Evolutionary conservation across 2,797 vertebrate species (phyloP), one percentile per base, ranked within the genome.

Genomic region (Gouania willdenowi): DNA sequence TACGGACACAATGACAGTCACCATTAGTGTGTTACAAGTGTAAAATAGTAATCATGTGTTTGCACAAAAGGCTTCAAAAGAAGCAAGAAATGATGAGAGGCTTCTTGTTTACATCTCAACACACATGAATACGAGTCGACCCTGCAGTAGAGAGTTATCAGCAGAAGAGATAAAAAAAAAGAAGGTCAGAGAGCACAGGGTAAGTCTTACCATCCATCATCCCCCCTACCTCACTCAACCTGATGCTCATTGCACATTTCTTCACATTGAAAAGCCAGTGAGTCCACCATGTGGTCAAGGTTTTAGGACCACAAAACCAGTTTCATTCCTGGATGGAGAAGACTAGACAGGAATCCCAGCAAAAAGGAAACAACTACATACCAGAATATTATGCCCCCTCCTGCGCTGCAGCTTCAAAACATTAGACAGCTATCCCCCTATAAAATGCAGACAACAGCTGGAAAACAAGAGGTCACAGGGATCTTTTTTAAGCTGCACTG

Each of bases 51-150:
- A n/a, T n/a, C n/a, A n/a, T n/a, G n/a, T n/a, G n/a, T n/a, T n/a
- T n/a, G n/a, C n/a, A 32, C 17, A 10, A 17, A 51, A 38, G 35
- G 18, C 16, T 22, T 24, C 55, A 19, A 41, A 18, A 23, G 40
- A 22, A 61, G 25, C 27, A 3, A 31, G 28, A 43, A 26, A 46
- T 32, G 39, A 83, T 66, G 72, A 66, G 15, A 57, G 28, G 29
- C 28, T 64, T 64, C 68, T 41, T 73, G 74, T 79, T 81, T 79
- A 65, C 57, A 72, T 71, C 52, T 74, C 50, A 66, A 39, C 0
- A 42, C 58, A 54, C 61, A 70, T 49, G 68, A 67, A 74, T 73
- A 55, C 22, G 9, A 60, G 62, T 24, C 71, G 71, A 75, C 63
- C 64, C 56, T 43, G 54, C 47, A 30, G 54, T 46, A 66, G 43